phyloP scores from a whole-genome alignment of 2,888 invertebrate species.

The Diabrotica balteata region DNA sequence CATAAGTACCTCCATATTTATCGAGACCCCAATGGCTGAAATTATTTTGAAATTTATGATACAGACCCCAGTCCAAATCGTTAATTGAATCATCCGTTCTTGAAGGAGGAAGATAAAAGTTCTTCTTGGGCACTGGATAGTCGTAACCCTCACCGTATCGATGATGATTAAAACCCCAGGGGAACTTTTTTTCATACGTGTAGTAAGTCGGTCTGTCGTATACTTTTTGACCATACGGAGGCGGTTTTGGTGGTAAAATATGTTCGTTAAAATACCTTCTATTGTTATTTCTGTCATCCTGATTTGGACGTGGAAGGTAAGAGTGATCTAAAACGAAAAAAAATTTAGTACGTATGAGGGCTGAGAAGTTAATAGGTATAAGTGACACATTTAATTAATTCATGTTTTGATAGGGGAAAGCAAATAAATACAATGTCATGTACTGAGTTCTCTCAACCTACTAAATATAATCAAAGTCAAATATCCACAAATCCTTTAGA shows the following conservation, averaged over 20 bases:
- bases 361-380: too few species aligned
- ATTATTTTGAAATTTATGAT: slow-evolving; percentile 50
- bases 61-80: slow-evolving; percentile 53
- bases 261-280: slow-evolving; percentile 24
- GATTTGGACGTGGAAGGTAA: slow-evolving; percentile 43
- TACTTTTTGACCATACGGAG: slow-evolving; percentile 41
- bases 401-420: too few species aligned
- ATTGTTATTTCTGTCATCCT: slow-evolving; percentile 35
- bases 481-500: too few species aligned
- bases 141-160: slow-evolving; percentile 51
- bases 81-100: slow-evolving; percentile 50
- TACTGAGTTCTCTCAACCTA: too few species aligned
- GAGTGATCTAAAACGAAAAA: slow-evolving; percentile 51
- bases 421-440: too few species aligned
- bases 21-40: slow-evolving; percentile 53
- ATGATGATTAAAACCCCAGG: slow-evolving; percentile 47
- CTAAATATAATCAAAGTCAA: too few species aligned
- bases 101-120: slow-evolving; percentile 46
- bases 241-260: slow-evolving; percentile 15
- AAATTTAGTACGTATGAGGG: slow-evolving; percentile 7
- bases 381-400: too few species aligned
- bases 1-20: slow-evolving; percentile 40
- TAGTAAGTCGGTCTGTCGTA: slow-evolving; percentile 45
- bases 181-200: slow-evolving; percentile 45
- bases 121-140: slow-evolving; percentile 19